phyloP scores from a whole-genome alignment of 1,140 invertebrate species.

The Oedothorax gibbosus region DNA sequence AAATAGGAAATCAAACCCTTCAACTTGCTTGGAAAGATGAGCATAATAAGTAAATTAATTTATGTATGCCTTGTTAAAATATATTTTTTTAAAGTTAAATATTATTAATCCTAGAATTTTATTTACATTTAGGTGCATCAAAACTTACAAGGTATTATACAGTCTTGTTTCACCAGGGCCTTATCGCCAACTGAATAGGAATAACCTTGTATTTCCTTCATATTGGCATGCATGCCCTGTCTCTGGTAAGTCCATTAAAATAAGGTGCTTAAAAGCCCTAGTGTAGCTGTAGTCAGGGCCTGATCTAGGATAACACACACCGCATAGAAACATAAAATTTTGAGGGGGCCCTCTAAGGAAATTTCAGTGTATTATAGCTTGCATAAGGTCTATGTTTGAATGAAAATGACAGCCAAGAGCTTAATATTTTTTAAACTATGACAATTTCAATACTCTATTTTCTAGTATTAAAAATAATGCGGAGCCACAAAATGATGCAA shows the following conservation, averaged over 20 bases:
- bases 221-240: slow-evolving; percentile 41
- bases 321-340: not conserved
- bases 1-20: slow-evolving; percentile 20
- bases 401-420: too few relatives aligned
- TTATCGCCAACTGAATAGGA: slow-evolving; percentile 31
- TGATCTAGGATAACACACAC: not conserved
- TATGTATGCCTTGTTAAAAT: not conserved
- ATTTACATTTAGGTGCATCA: slow-evolving; percentile 33
- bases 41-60: slow-evolving; percentile 21
- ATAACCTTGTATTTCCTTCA: slow-evolving; percentile 22
- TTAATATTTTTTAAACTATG: too few relatives aligned
- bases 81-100: not conserved
- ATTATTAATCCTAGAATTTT: not conserved
- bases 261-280: not conserved
- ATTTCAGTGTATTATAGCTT: not conserved
- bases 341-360: not conserved
- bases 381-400: not conserved
- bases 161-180: not conserved
- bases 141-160: slow-evolving; percentile 40
- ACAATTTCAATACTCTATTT: too few relatives aligned
- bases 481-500: too few relatives aligned
- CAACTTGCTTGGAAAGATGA: slow-evolving; percentile 39
- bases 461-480: too few relatives aligned
- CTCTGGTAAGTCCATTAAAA: slow-evolving; percentile 22
- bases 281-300: not conserved